These are phyloP conservation scores for Microcebus griseorufus DNA, from an alignment of 2,113 vertebrate species.

Conservation along the genomic window DNA sequence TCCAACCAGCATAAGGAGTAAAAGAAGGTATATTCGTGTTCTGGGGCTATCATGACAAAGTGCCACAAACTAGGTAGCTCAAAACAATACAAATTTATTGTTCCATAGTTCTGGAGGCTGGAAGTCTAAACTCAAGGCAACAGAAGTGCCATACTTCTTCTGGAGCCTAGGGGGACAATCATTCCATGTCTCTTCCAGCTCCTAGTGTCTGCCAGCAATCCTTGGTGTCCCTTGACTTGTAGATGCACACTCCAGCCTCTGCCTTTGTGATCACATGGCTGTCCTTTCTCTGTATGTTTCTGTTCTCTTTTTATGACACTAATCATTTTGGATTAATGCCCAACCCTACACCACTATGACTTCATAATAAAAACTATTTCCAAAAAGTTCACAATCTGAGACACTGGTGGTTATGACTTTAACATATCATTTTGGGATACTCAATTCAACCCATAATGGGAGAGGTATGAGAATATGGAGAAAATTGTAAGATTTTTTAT, in stretches of 20 bases:
- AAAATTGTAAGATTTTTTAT: neutral
- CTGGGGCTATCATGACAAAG: neutral
- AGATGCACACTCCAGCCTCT: accelerated
- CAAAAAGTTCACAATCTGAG: neutral
- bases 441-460: neutral
- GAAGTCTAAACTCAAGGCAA: neutral
- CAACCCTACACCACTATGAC: neutral
- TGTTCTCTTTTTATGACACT: neutral
- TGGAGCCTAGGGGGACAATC: neutral
- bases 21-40: neutral
- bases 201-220: neutral
- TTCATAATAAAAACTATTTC: neutral
- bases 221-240: neutral
- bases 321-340: neutral
- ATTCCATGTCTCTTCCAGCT: neutral
- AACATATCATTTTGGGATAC: neutral
- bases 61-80: neutral
- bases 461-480: neutral
- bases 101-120: neutral
- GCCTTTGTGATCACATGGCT: neutral
- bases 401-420: neutral
- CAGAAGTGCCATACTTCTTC: neutral
- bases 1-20: neutral
- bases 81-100: neutral
- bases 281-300: neutral